Evolutionary conservation across 2,888 invertebrate genomes (phyloP).

Genomic region (Ligdia adustata): DNA sequence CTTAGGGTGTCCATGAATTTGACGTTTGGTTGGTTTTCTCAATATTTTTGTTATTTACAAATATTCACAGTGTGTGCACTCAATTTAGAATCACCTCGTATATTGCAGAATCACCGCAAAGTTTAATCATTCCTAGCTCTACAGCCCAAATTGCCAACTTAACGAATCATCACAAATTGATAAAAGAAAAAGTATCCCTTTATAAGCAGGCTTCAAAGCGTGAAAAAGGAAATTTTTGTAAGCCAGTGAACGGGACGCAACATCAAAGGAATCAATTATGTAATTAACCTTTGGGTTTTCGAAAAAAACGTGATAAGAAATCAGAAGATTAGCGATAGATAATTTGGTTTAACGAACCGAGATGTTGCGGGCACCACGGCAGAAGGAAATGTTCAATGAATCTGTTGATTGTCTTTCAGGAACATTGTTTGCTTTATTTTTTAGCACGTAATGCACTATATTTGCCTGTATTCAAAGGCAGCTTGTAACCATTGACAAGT

Average conservation of each 20-base stretch:
- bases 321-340: conserved; percentile 37
- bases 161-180: conserved; percentile 9
- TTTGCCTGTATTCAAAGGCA: no score
- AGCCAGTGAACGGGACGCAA: conserved; percentile 22
- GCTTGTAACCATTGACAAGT: no score
- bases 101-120: no score
- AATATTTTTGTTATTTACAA: no score
- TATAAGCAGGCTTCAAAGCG: conserved; percentile 18
- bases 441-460: no score
- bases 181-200: conserved; percentile 15
- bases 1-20: no score
- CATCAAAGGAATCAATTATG: conserved; percentile 38
- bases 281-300: conserved; percentile 34
- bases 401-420: conserved; percentile 15
- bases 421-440: conserved; percentile 1
- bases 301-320: conserved; percentile 35
- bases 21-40: no score
- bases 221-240: conserved; percentile 19
- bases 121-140: no score
- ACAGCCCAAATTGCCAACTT: conserved; percentile 9
- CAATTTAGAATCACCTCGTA: no score
- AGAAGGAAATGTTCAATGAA: no score
- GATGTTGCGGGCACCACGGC: no score
- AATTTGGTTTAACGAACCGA: conserved; percentile 41
- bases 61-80: no score